Evolutionary conservation across 2,797 vertebrate species (phyloP).

Genomic region (Martes flavigula): DNA sequence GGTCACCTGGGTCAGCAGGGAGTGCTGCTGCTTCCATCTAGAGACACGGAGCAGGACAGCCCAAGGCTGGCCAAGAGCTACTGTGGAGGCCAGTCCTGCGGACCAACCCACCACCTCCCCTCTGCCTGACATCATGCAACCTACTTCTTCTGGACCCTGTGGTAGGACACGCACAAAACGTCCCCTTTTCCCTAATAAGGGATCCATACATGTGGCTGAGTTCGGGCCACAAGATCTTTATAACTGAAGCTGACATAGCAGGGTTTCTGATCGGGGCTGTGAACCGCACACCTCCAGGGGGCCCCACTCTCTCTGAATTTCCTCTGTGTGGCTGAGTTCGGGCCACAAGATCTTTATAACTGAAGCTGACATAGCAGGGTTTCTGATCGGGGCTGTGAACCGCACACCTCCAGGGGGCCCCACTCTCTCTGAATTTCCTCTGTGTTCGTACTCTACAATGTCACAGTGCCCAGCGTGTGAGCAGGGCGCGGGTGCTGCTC

Average conservation of each 20-base stretch:
- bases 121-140: too few species aligned
- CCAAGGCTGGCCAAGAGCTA: not conserved
- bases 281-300: not conserved
- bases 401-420: not conserved
- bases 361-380: not conserved
- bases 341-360: not conserved
- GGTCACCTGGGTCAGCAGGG: not conserved
- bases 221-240: not conserved
- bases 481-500: not conserved
- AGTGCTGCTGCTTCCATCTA: fast-evolving
- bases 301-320: fast-evolving
- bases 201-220: not conserved
- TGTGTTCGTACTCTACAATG: fast-evolving
- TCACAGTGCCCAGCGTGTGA: fast-evolving
- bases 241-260: not conserved
- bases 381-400: not conserved
- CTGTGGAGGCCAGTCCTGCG: fast-evolving
- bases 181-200: not conserved
- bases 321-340: not conserved
- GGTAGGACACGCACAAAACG: fast-evolving
- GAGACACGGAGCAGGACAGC: not conserved
- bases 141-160: not conserved
- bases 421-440: fast-evolving
- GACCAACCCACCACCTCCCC: not conserved
- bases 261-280: not conserved